Evolutionary conservation across 2,888 invertebrate genomes (phyloP), one percentile per base, ranked within the genome.

Genomic region (Nasonia oneida): DNA sequence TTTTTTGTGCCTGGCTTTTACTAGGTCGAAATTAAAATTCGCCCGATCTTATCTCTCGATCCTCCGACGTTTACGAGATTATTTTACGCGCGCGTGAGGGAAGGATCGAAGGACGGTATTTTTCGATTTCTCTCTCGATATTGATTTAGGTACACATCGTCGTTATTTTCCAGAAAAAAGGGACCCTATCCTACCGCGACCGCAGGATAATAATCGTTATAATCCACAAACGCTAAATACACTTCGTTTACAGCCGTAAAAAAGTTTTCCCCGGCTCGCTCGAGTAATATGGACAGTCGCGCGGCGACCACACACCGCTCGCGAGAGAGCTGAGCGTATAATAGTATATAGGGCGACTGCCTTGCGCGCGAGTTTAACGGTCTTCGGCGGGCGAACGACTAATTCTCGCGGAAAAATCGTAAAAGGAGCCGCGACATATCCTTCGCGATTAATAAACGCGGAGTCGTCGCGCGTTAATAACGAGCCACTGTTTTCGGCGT

Each of bases 401-500:
- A 64, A 82, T 82, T 75, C 82, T 50, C 82, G 74, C 50, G 82
- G 67, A 29, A 70, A 76, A 76, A 64, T 64, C 39, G 75, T 76
- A 75, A 76, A 76, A 73, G 18, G 12, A 4, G 23, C 39, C 14
- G 50, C 5, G 4, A 37, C 12, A 57, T 42, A 83, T 70, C 71
- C 77, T 29, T 83, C 71, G 77, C 50, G 64, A 83, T 83, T 83
- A 83, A 77, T 83, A 57, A 83, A 57, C 70, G 76, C 53, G 50
- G 33, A 29, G 70, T 29, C 57, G 29, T 29, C 29, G 29, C 29
- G 15, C 10, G 74, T 33, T 18, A 81, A 23, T 18, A 81, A 23
- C 57, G 57, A 37, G 61, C 47, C 67, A 64, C 64, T 64, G 47
- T 76, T 83, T 83, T 79, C 42, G 64, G 84, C 39, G 61, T 80